These are phyloP conservation scores for Eucera pruinosa DNA, from an alignment of 2,888 invertebrate species.

Conservation along the genomic window DNA sequence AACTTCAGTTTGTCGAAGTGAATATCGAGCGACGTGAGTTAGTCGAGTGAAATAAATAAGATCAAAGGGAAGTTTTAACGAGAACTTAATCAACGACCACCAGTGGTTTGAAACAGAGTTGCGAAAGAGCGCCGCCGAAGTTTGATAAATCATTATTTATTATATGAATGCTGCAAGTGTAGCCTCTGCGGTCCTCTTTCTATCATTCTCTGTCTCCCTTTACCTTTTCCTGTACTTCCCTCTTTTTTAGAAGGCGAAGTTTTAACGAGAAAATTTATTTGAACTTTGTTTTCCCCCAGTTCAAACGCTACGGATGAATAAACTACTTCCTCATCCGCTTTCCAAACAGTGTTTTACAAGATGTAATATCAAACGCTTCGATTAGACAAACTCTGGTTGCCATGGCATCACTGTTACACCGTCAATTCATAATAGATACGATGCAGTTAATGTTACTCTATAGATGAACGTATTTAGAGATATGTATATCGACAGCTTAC, in stretches of 20 bases:
- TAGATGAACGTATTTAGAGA: neutral
- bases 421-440: neutral
- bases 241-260: conserved; percentile 30
- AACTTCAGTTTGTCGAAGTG: conserved; percentile 27
- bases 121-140: neutral
- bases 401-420: neutral
- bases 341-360: neutral
- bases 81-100: conserved; percentile 38
- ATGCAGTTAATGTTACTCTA: neutral
- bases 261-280: conserved; percentile 25
- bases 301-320: conserved; percentile 16
- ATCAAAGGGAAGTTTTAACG: conserved; percentile 47
- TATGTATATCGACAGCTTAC: neutral
- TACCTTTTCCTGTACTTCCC: neutral
- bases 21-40: conserved; percentile 30
- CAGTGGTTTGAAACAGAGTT: conserved; percentile 18
- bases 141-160: conserved; percentile 33
- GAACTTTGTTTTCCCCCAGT: neutral
- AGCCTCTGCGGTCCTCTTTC: neutral
- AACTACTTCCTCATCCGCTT: neutral
- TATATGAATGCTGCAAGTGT: conserved; percentile 3
- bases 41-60: conserved; percentile 30
- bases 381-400: neutral
- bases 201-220: no score
- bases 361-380: neutral